Percentiles rank a stretch among this genome's conserved stretches.
phyloP scores from a whole-genome alignment of 2,113 vertebrate genomes.

The Thomomys bottae region DNA sequence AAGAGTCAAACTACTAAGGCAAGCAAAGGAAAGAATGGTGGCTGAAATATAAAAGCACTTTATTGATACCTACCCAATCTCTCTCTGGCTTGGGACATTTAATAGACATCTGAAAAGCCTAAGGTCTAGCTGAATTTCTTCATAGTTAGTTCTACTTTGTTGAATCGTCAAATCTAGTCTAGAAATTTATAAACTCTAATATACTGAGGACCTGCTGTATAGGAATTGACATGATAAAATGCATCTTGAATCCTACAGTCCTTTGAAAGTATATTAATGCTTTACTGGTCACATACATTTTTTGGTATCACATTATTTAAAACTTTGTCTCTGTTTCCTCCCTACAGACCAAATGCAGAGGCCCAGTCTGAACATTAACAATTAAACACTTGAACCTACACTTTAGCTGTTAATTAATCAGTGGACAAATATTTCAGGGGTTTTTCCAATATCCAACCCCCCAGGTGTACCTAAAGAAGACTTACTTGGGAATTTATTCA shows the following conservation, averaged over 20 bases:
- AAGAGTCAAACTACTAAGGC: neutral
- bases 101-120: neutral
- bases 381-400: conserved; percentile 16
- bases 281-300: neutral
- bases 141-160: neutral
- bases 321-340: neutral
- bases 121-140: neutral
- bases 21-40: neutral
- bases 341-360: neutral
- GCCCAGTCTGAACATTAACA: neutral
- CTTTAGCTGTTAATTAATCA: conserved; percentile 27
- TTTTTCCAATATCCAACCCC: neutral
- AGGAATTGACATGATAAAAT: rapidly evolving
- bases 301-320: neutral
- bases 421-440: neutral
- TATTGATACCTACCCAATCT: neutral
- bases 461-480: neutral
- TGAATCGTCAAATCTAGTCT: neutral
- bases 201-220: neutral
- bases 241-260: too few relatives aligned
- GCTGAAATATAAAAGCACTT: neutral
- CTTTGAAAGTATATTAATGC: neutral
- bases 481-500: neutral
- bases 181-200: neutral
- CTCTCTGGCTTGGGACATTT: neutral